Conservation (phyloP, 2,888 invertebrate species). For the Dilophus febrilis region DNA sequence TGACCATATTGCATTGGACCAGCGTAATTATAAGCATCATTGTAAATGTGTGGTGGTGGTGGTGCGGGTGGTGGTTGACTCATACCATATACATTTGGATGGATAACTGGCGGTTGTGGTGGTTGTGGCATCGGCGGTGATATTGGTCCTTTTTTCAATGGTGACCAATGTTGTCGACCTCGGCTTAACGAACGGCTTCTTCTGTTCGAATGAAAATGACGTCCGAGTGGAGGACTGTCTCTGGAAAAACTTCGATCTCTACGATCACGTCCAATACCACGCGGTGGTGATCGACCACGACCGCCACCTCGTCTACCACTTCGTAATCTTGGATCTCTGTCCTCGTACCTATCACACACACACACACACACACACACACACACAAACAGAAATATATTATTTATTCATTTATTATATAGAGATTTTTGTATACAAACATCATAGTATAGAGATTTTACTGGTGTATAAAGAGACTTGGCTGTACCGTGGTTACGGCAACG, state of each 20-base stretch:
- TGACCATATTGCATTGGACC: background rate
- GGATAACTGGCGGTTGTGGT: background rate
- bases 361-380: too few species aligned
- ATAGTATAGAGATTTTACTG: too few species aligned
- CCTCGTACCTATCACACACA: background rate
- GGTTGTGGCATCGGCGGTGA: background rate
- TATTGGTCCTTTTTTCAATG: background rate
- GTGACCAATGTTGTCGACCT: conserved; percentile 1
- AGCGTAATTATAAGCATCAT: background rate
- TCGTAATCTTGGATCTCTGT: background rate
- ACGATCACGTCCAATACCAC: background rate
- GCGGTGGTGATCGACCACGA: background rate
- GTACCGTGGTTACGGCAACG: too few species aligned
- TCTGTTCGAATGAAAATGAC: too few species aligned
- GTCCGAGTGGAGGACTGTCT: too few species aligned
- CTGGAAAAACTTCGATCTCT: background rate
- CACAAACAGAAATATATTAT: too few species aligned
- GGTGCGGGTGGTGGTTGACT: conserved; percentile 1
- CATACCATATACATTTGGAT: background rate
- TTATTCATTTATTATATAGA: too few species aligned
- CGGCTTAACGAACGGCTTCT: conserved; percentile 1
- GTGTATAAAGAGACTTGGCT: too few species aligned
- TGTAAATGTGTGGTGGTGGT: background rate
- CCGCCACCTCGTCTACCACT: background rate
- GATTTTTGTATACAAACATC: too few species aligned